Base-by-base conservation (phyloP, 2,888 invertebrate genomes). In the Eupithecia subumbrata region DNA sequence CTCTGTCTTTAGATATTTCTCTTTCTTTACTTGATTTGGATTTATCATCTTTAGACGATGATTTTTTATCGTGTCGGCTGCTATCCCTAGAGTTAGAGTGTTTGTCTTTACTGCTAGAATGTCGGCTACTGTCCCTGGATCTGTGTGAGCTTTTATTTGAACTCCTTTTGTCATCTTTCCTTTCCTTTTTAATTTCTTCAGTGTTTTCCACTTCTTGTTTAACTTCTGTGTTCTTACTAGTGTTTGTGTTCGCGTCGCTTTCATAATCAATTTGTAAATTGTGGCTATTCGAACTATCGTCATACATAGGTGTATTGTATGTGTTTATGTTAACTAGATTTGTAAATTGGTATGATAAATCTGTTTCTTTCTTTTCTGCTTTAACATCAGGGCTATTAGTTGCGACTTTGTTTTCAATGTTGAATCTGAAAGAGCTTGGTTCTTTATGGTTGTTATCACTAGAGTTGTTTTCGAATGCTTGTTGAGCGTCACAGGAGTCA, bases 401-500 rank as follows among this genome's bases (percentile, higher is more conserved):
- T 7, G 87, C 77, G 5, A 90, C 87, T 79, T 94, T 93, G 0
- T 87, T 78, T 79, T 95, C 95, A 71, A 95, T 91, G 16, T 92
- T 87, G 78, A 95, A 94, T 82, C 91, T 87, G 74, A 95, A 94
- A 0, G 90, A 84, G 81, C 87, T 93, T 1, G 92, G 91, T 79
- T 91, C 91, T 84, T 90, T 90, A 2, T 88, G 90, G 66, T 88
- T 87, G 71, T 90, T 92, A 63, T 84, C 86, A 56, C 84, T 84
- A 16, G 88, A 87, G 79, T 91, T 89, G 78, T 91, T 89, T 78
- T 95, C 94, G 73, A 94, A 95, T 1, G 89, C 94, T 83, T 94
- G 95, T 80, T 94, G 94, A 2, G 95, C 95, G 70, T 95, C 95
- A 81, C 90, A 94, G 0, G 95, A 95, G 75, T 95, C 95, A 80